Evolutionary conservation across 2,888 invertebrate species (phyloP), one percentile per base, ranked within the genome.

Genomic region (Mythimna ferrago): DNA sequence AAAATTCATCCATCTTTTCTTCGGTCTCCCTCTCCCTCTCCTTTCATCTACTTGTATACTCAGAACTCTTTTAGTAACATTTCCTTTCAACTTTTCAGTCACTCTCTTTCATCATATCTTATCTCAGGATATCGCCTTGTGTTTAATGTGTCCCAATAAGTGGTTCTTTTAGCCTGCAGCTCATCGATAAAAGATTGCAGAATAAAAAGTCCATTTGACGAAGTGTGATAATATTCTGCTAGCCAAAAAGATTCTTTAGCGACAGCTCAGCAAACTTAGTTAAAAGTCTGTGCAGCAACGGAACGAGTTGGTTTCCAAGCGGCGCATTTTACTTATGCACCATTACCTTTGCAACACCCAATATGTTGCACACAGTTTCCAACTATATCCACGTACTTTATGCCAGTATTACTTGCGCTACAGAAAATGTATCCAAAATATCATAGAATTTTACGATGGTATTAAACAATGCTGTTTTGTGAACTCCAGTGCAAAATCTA

Each of bases 331-430:
- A 81, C 81, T 77, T 77, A 66, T 73, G 68, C 78, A 60, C 78
- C 81, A 78, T 81, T 81, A 81, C 80, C 78, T 68, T 81, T 60
- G 65, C 68, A 81, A 71, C 73, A 81, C 73, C 58, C 81, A 81
- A 71, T 81, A 81, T 81, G 81, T 77, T 71, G 73, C 78, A 69
- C 68, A 51, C 73, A 77, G 78, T 81, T 81, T 41, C 57, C 44
- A 81, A 81, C 62, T 80, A 44, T 69, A 71, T 71, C 71, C 56
- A 63, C 54, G 57, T 73, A 81, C 38, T 77, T 81, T 73, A 71
- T 73, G 70, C 32, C 57, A 62, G 57, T 54, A 71, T 58, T 71
- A 75, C 64, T 62, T 62, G 51, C 32, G 51, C 63, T 70, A 57
- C 67, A 16, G 71, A 76, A 68, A 64, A 60, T 69, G 69, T 62